Conservation (phyloP, 2,797 vertebrate species). For the Podarcis lilfordi region DNA sequence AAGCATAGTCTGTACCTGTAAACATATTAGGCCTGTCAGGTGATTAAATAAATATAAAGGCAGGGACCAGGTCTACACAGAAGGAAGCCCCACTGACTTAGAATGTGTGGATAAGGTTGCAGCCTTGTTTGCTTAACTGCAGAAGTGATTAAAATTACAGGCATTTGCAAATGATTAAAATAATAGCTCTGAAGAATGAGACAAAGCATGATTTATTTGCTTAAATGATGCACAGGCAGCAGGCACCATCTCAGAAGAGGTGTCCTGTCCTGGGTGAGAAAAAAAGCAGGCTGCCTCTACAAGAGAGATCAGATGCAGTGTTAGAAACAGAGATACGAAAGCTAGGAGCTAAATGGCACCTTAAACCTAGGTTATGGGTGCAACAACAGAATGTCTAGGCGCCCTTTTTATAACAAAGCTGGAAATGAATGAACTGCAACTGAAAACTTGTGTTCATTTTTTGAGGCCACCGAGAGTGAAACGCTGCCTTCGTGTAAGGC, state of each 20-base stretch:
- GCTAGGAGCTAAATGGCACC: no score
- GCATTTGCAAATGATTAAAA: not conserved
- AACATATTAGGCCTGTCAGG: not conserved
- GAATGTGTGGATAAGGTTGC: not conserved
- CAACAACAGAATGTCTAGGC: no score
- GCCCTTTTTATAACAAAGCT: no score
- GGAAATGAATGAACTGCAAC: no score
- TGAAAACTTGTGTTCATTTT: no score
- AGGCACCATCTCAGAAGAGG: not conserved
- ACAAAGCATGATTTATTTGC: not conserved
- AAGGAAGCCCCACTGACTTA: not conserved
- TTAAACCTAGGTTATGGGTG: no score
- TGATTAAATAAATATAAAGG: not conserved
- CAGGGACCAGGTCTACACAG: not conserved
- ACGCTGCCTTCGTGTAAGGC: no score
- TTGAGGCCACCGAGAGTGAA: fast-evolving
- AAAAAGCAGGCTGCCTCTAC: not conserved
- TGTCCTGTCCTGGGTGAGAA: not conserved
- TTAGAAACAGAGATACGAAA: no score
- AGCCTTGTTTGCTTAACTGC: not conserved
- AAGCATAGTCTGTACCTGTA: not conserved
- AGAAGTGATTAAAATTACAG: not conserved
- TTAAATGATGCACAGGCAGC: not conserved
- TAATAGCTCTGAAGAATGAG: not conserved
- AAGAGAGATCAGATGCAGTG: no score